phyloP scores from a whole-genome alignment of 2,113 vertebrate genomes.

The Procavia capensis region DNA sequence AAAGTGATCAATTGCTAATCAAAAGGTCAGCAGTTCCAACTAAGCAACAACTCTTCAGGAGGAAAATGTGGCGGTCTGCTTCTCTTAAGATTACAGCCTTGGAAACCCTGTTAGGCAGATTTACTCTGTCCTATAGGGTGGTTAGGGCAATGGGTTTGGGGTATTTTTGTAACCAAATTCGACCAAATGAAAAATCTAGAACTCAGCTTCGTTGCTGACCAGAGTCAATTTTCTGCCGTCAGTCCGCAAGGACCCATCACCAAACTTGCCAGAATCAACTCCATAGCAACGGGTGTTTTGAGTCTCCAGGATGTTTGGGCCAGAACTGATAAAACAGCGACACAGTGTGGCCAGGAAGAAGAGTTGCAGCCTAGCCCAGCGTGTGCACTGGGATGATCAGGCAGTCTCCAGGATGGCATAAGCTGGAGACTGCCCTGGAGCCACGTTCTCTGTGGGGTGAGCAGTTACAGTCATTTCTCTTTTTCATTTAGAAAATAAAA shows the following conservation, averaged over 20 bases:
- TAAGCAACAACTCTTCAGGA: too few species aligned
- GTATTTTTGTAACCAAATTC: neutral
- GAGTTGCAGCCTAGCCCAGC: neutral
- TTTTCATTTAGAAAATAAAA: neutral
- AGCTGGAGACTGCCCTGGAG: neutral
- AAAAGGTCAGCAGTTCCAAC: too few species aligned
- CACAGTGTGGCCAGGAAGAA: neutral
- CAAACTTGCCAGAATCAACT: neutral
- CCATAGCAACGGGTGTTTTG: neutral
- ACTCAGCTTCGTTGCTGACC: neutral
- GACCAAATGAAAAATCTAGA: neutral
- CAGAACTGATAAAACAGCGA: slow-evolving; percentile 41
- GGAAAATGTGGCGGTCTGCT: too few species aligned
- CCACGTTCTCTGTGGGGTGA: neutral
- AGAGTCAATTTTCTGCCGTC: neutral
- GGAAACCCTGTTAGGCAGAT: too few species aligned
- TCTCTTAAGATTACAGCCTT: too few species aligned
- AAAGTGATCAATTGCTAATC: too few species aligned
- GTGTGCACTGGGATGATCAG: fast-evolving
- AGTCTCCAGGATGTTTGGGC: fast-evolving
- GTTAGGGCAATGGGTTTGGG: too few species aligned
- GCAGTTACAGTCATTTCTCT: too few species aligned
- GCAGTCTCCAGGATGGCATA: too few species aligned
- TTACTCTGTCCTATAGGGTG: too few species aligned
- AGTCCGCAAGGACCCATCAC: neutral